These are phyloP conservation scores for Drosophila quadrilineata DNA, from an alignment of 1,140 invertebrate genomes.

Conservation along the genomic window DNA sequence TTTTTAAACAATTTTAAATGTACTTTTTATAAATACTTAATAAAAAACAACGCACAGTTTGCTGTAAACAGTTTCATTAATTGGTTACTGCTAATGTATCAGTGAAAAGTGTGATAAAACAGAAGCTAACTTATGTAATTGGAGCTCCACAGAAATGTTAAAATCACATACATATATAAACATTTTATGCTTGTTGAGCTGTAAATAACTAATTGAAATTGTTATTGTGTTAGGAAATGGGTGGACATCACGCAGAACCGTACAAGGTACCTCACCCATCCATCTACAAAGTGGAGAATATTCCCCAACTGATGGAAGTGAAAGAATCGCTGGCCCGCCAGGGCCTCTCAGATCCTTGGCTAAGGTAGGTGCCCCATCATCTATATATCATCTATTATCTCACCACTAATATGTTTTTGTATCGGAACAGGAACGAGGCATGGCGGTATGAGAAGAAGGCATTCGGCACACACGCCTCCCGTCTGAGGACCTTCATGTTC, in stretches of 20 bases:
- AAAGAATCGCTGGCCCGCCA: slow-evolving; percentile 84
- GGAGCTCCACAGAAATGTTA: slow-evolving; percentile 52
- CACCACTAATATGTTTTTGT: neutral
- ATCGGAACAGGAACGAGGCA: slow-evolving; percentile 88
- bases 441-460: slow-evolving; percentile 85
- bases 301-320: slow-evolving; percentile 84
- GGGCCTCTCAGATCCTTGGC: slow-evolving; percentile 90
- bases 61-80: too few species aligned
- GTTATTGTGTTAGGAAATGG: slow-evolving; percentile 82
- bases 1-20: neutral
- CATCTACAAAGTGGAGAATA: slow-evolving; percentile 88
- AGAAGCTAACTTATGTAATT: slow-evolving; percentile 62
- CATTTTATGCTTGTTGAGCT: neutral
- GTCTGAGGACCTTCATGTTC: slow-evolving; percentile 79
- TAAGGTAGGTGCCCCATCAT: slow-evolving; percentile 82
- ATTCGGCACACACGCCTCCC: slow-evolving; percentile 78
- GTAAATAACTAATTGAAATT: slow-evolving; percentile 13
- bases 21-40: too few species aligned
- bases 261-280: slow-evolving; percentile 86
- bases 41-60: too few species aligned
- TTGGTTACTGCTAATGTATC: neutral
- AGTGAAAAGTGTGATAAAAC: neutral
- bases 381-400: neutral
- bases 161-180: slow-evolving; percentile 12
- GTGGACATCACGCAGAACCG: slow-evolving; percentile 82